A percentile compares a stretch with the other conserved stretches of the same genome.
These are phyloP conservation scores for Corydoras sp. DNA, from an alignment of 2,113 vertebrate genomes.

Conservation along the genomic window DNA sequence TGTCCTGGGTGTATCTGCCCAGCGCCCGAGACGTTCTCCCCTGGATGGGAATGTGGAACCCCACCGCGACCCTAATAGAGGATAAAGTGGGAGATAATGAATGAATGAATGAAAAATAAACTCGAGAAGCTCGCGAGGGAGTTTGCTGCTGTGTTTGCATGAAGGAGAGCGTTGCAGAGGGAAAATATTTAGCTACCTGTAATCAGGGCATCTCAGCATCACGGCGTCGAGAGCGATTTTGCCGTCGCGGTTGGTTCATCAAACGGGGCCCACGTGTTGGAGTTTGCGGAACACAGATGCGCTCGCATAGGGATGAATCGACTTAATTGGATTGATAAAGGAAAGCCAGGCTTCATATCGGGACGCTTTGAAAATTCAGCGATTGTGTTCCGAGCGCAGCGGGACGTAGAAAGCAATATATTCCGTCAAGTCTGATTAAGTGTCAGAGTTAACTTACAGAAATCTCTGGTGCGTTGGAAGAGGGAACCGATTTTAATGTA, in stretches of 20 bases:
- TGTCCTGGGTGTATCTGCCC: no score
- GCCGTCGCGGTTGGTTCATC: constrained; percentile 19
- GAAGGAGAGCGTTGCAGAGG: constrained; percentile 29
- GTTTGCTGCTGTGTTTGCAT: constrained; percentile 40
- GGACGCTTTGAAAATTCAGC: neutral
- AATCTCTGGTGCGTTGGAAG: no score
- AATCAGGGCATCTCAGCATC: constrained; percentile 32
- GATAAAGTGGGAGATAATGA: no score
- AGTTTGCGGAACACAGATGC: neutral
- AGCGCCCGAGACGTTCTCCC: no score
- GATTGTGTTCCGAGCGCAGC: neutral
- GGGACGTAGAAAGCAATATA: neutral
- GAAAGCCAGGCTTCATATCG: neutral
- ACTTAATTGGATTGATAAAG: constrained; percentile 18
- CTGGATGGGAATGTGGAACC: no score
- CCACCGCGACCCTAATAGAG: no score
- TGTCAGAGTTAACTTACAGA: no score
- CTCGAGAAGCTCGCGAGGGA: constrained; percentile 33
- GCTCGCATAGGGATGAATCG: constrained; percentile 1
- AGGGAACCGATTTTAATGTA: neutral
- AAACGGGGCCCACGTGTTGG: constrained; percentile 1
- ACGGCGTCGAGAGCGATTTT: constrained; percentile 17
- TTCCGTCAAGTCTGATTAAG: no score
- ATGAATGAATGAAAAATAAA: constrained; percentile 46
- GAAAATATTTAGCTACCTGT: constrained; percentile 33